Evolutionary conservation across 2,888 invertebrate species (phyloP), one percentile per base, ranked within the genome.

Genomic region (Serrognathus titanus): DNA sequence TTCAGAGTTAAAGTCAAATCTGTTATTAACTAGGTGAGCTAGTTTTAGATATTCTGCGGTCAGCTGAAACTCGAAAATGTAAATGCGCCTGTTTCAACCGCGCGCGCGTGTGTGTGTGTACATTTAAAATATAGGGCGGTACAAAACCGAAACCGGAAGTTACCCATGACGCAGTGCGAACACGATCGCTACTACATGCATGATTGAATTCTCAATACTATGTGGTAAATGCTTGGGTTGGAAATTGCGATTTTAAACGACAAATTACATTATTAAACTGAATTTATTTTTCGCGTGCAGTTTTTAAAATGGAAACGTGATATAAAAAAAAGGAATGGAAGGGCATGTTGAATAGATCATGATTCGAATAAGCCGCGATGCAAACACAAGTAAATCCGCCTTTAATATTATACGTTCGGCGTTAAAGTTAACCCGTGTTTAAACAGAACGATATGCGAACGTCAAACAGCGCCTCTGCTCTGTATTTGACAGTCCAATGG

Each of bases 161-260:
- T 7, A 20, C 6, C 24, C 24, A 31, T 31, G 24, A 57, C 51
- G 45, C 40, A 53, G 50, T 51, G 56, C 53, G 24, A 61, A 53
- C 56, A 51, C 51, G 53, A 61, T 53, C 41, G 43, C 57, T 57
- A 63, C 62, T 59, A 62, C 63, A 62, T 64, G 57, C 60, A 63
- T 60, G 60, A 64, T 64, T 64, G 64, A 63, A 63, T 64, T 60
- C 61, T 64, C 49, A 43, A 39, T 55, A 55, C 16, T 51, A 51
- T 50, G 46, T 55, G 57, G 53, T 57, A 57, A 56, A 59, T 35
- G 53, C 41, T 31, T 49, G n/a, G 41, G 13, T 40, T 40, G 24
- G 24, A 7, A 31, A 31, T 31, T 31, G 24, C 24, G 2, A 31
- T 3, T 31, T 31, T 0, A 31, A 31, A 31, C 7, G 5, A 31